A percentile compares a stretch with the other conserved stretches of the same genome.
Evolutionary conservation across 64 coral and sea anemone species (phyloP).

Genomic region (Montipora capricornis): DNA sequence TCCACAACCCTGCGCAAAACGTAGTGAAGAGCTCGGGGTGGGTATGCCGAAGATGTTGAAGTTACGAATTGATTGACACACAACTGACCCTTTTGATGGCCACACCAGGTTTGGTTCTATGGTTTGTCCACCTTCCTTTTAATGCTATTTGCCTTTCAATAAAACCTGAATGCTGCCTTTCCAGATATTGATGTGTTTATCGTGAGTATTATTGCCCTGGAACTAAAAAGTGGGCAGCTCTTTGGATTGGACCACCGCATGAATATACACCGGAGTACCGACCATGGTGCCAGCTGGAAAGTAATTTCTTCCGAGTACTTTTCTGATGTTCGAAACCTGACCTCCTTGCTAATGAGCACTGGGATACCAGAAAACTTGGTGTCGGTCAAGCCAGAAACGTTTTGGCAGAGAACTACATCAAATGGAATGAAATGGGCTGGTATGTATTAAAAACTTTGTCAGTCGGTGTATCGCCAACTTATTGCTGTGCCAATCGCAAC

Average conservation of each 20-base stretch:
- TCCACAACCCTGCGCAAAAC: no score
- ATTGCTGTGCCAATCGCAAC: no score
- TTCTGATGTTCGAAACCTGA: constrained; percentile 35
- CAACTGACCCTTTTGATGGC: no score
- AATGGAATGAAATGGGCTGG: constrained; percentile 80
- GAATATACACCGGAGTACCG: constrained; percentile 75
- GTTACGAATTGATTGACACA: no score
- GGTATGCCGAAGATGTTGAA: no score
- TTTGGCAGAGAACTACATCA: constrained; percentile 40
- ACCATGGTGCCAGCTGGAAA: constrained; percentile 64
- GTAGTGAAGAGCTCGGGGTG: no score
- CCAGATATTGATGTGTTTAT: constrained; percentile 52
- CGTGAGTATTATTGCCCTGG: constrained; percentile 69
- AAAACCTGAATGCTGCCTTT: neutral
- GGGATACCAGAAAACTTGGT: constrained; percentile 81
- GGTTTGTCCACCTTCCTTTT: no score
- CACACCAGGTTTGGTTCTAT: no score
- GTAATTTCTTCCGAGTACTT: constrained; percentile 59
- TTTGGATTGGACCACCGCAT: constrained; percentile 77
- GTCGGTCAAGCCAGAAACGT: neutral
- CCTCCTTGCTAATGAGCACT: constrained; percentile 62
- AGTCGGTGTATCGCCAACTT: no score
- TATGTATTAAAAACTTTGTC: neutral
- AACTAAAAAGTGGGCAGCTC: constrained; percentile 3
- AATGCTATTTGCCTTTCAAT: neutral